Percentiles rank a stretch among this genome's conserved stretches.
phyloP scores from a whole-genome alignment of 2,888 invertebrate species.

The Lymantria dispar region DNA sequence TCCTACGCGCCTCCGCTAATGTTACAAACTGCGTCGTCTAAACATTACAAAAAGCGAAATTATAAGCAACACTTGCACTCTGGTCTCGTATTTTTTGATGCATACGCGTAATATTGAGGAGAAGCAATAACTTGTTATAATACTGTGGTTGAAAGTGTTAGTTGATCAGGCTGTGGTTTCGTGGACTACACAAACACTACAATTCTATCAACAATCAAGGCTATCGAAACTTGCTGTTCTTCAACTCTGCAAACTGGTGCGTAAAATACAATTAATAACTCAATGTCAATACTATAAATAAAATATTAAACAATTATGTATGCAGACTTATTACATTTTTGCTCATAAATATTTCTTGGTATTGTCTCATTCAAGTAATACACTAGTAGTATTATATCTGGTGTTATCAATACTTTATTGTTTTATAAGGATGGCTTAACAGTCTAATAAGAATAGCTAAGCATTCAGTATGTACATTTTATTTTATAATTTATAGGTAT shows the following conservation, averaged over 20 bases:
- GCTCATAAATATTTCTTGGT: too few relatives aligned
- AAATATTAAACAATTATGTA: too few relatives aligned
- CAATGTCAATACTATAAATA: slow-evolving; percentile 4
- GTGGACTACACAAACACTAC: slow-evolving; percentile 30
- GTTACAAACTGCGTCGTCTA: slow-evolving; percentile 50
- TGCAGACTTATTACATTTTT: too few relatives aligned
- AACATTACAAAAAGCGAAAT: slow-evolving; percentile 54
- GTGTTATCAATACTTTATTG: too few relatives aligned
- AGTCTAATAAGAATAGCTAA: too few relatives aligned
- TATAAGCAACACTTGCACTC: slow-evolving; percentile 40
- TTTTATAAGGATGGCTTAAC: too few relatives aligned
- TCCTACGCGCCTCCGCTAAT: slow-evolving; percentile 62
- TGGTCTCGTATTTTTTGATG: slow-evolving; percentile 22
- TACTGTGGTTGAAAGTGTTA: slow-evolving; percentile 9
- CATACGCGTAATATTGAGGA: slow-evolving; percentile 30
- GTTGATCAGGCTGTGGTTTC: slow-evolving; percentile 4
- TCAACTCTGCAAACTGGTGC: slow-evolving; percentile 34
- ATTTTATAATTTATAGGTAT: too few relatives aligned
- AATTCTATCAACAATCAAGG: slow-evolving; percentile 51
- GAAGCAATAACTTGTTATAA: slow-evolving; percentile 26
- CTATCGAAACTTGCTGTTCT: slow-evolving; percentile 37
- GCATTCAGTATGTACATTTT: too few relatives aligned
- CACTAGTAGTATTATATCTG: too few relatives aligned
- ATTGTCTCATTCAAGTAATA: too few relatives aligned
- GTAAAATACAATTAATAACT: slow-evolving; percentile 20